A percentile compares a stretch with the other conserved stretches of the same genome.
phyloP scores from a whole-genome alignment of 2,797 vertebrate genomes.

The Myotis vivesi region DNA sequence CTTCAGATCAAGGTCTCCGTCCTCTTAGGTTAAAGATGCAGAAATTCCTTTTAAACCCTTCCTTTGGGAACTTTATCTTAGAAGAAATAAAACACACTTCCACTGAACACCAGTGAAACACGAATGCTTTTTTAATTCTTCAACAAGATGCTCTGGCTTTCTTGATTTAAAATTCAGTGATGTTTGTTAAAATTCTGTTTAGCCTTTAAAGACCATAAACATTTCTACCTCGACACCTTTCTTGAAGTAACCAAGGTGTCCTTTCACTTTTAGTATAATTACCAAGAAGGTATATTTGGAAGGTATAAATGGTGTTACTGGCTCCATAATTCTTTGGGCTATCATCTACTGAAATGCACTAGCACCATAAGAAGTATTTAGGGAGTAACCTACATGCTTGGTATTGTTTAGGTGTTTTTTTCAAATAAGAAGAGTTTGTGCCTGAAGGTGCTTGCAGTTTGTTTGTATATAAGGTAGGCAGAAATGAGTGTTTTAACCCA shows the following conservation, averaged over 20 bases:
- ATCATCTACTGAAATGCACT: neutral
- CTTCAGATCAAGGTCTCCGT: conserved; percentile 75
- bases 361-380: neutral
- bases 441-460: neutral
- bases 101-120: conserved; percentile 8
- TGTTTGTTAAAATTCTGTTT: neutral
- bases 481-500: neutral
- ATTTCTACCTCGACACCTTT: neutral
- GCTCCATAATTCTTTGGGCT: neutral
- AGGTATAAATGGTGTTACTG: neutral
- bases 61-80: conserved; percentile 50
- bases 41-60: conserved; percentile 63
- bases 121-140: neutral
- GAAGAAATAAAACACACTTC: conserved; percentile 15
- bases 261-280: neutral
- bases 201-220: neutral
- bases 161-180: conserved; percentile 23
- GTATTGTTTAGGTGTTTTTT: neutral
- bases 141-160: neutral
- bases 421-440: neutral
- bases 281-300: neutral
- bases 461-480: neutral
- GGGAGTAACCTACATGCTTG: neutral
- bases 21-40: conserved; percentile 75
- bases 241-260: neutral